phyloP scores from a whole-genome alignment of 2,113 vertebrate species.

The Dolichallabes microphthalmus region DNA sequence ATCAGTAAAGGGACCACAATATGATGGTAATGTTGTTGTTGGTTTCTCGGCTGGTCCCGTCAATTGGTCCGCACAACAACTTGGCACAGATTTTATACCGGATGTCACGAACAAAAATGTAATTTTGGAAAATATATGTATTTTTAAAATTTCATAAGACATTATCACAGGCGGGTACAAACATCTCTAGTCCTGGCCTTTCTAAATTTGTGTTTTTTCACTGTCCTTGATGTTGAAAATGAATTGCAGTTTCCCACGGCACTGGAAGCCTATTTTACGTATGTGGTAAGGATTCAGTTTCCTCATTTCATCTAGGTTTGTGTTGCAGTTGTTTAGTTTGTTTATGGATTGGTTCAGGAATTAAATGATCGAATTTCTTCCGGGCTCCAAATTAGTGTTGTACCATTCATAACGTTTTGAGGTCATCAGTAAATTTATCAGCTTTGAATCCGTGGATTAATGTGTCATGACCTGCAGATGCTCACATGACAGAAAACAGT shows the following conservation, averaged over 20 bases:
- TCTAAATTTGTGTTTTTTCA: background rate
- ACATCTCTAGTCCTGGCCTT: background rate
- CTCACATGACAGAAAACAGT: constrained; percentile 38
- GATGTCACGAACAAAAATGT: no score
- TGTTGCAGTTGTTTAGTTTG: background rate
- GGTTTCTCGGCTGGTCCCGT: no score
- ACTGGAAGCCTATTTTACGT: background rate
- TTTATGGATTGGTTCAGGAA: background rate
- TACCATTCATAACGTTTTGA: background rate
- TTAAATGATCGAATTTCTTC: constrained; percentile 4
- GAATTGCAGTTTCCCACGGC: background rate
- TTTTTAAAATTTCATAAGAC: no score
- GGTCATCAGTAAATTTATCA: background rate
- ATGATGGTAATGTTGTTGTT: background rate
- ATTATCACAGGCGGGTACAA: background rate
- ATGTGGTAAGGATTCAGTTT: background rate
- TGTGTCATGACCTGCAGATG: constrained; percentile 43
- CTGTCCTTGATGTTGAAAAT: background rate
- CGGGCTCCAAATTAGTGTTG: background rate
- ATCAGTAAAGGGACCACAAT: background rate
- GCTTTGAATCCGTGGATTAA: constrained; percentile 1
- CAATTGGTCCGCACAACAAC: no score
- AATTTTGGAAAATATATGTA: no score
- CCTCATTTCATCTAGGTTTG: background rate
- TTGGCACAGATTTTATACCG: no score